A percentile compares a stretch with the other conserved stretches of the same genome.
Conservation (phyloP, 2,797 vertebrate species). For the Fundulus diaphanus region DNA sequence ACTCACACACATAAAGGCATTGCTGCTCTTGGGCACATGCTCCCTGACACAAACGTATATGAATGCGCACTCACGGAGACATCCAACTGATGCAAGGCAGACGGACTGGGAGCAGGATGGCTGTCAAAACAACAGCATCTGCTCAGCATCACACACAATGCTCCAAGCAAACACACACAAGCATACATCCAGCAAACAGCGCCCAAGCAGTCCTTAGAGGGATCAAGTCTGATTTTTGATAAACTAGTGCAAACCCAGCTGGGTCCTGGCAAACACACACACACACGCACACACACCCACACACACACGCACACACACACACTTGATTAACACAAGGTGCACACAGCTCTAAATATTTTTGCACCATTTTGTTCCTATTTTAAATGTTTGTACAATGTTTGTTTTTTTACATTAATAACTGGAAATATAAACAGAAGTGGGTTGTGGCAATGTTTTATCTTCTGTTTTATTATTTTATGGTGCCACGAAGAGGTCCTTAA, state of each 20-base stretch:
- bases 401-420: not conserved
- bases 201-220: conserved; percentile 56
- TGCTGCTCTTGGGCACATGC: not conserved
- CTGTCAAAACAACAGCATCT: conserved; percentile 79
- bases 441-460: not conserved
- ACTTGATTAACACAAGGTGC: not conserved
- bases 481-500: not conserved
- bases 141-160: conserved; percentile 62
- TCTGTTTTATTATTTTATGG: not conserved
- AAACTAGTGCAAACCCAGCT: conserved; percentile 60
- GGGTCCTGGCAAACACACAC: conserved; percentile 40
- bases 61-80: conserved; percentile 20
- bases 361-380: not conserved
- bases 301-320: conserved; percentile 15
- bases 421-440: not conserved
- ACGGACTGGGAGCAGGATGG: conserved; percentile 60
- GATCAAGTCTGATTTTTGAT: conserved; percentile 63
- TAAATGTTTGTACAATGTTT: conserved; percentile 9
- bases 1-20: conserved; percentile 29
- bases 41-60: conserved; percentile 30
- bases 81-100: conserved; percentile 57
- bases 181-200: conserved; percentile 49
- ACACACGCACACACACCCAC: conserved; percentile 8
- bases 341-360: not conserved
- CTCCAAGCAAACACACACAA: conserved; percentile 58